phyloP scores from a whole-genome alignment of 2,113 vertebrate genomes.

The Azemiops feae region DNA sequence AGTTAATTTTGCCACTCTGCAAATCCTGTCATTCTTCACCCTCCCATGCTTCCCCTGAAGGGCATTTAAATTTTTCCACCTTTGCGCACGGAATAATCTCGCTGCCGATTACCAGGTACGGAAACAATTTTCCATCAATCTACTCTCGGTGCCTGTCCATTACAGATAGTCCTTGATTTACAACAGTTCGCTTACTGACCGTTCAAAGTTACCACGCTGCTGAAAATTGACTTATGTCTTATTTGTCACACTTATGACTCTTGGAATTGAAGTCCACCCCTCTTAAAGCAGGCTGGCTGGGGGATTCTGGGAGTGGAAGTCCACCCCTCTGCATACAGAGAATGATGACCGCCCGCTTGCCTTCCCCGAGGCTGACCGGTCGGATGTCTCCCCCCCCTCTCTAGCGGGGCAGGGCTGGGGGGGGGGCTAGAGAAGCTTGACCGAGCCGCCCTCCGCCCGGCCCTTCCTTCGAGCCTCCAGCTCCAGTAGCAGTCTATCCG shows the following conservation, averaged over 20 bases:
- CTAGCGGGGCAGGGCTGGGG: too few relatives aligned
- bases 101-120: neutral
- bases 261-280: too few relatives aligned
- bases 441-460: slow-evolving; percentile 75
- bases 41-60: neutral
- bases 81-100: neutral
- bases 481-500: too few relatives aligned
- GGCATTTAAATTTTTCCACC: neutral
- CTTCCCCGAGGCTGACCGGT: too few relatives aligned
- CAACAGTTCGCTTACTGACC: neutral
- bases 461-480: slow-evolving; percentile 56
- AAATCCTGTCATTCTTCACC: neutral
- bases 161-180: neutral
- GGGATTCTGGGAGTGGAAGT: too few relatives aligned
- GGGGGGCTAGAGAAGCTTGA: neutral
- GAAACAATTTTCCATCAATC: neutral
- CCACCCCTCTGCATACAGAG: too few relatives aligned
- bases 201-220: too few relatives aligned
- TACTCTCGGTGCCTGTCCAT: neutral
- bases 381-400: too few relatives aligned
- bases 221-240: neutral
- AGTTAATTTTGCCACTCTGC: neutral
- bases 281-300: too few relatives aligned
- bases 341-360: too few relatives aligned
- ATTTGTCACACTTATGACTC: neutral